Base-by-base conservation (phyloP, 2,888 invertebrate genomes). In the Phyllotreta cruciferae region DNA sequence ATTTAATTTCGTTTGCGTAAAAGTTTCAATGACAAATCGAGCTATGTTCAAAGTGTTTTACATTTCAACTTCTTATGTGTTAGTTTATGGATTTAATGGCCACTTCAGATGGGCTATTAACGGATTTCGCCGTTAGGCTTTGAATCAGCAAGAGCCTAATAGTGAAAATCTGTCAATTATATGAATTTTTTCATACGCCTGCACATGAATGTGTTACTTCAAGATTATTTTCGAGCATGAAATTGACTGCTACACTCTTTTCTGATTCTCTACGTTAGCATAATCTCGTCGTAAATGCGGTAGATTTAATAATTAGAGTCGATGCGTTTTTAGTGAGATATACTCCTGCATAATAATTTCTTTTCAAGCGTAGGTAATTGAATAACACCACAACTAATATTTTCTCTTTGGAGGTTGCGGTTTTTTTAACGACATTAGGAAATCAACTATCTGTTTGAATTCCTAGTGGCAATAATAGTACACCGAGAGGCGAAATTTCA, bases 221-320 rank as follows among this genome's bases (percentile, higher is more conserved):
- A 37, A n/a, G 6, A 6, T 24, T 56, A 55, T 10, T 55, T 42
- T 9, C 14, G 24, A 55, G 56, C 56, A 56, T 56, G 56, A 35
- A 42, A 44, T 24, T 24, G 24, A 24, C 10, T 35, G 49, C 36
- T 49, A 9, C 11, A 47, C 49, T 8, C 11, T 49, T 49, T 24
- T 24, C 24, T 42, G 13, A 6, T 52, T 52, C 9, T 39, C 10
- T 41, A 55, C 36, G 9, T 44, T 8, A 11, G 36, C 55, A 56
- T 34, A 36, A 44, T 10, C 55, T 35, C n/a, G 8, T 38, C n/a
- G 11, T 24, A 24, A 34, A 47, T 47, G 36, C 24, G 11, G 56
- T 56, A 56, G 55, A 56, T 37, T 35, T 47, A 56, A 9, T 56
- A 39, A 56, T 47, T 56, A 56, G 47, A 45, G 37, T 56, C 7